These are phyloP conservation scores for Dasyornis broadbenti DNA, from an alignment of 2,113 vertebrate species.

Conservation along the genomic window DNA sequence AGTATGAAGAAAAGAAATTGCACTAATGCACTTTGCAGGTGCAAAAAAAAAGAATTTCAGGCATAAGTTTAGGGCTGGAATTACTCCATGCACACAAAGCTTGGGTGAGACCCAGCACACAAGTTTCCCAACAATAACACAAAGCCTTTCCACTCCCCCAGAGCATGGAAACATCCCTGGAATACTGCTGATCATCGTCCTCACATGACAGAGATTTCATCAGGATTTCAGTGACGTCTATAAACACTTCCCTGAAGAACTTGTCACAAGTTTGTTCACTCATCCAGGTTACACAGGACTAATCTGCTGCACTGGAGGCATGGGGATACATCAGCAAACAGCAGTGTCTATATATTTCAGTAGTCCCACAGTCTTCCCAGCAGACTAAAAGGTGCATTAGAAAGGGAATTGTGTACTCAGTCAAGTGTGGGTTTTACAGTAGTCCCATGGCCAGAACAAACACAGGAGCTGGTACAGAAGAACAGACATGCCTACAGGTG, in stretches of 20 bases:
- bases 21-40: background rate
- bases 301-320: background rate
- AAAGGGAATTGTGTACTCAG: background rate
- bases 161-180: background rate
- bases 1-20: background rate
- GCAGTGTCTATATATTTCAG: background rate
- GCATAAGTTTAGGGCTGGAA: background rate
- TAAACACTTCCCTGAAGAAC: background rate
- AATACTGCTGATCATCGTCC: background rate
- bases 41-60: background rate
- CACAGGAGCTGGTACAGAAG: background rate
- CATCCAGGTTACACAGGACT: background rate
- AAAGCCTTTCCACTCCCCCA: background rate
- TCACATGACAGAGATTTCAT: background rate
- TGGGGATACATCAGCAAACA: background rate
- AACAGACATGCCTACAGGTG: accelerated
- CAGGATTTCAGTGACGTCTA: background rate
- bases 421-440: background rate
- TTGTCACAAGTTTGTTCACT: background rate
- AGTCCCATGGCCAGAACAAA: background rate
- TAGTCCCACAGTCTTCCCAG: background rate
- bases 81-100: background rate
- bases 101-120: accelerated
- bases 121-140: background rate
- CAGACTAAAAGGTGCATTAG: background rate